Conservation (phyloP, 2,797 vertebrate species). For the Catamblyrhynchus diadema region DNA sequence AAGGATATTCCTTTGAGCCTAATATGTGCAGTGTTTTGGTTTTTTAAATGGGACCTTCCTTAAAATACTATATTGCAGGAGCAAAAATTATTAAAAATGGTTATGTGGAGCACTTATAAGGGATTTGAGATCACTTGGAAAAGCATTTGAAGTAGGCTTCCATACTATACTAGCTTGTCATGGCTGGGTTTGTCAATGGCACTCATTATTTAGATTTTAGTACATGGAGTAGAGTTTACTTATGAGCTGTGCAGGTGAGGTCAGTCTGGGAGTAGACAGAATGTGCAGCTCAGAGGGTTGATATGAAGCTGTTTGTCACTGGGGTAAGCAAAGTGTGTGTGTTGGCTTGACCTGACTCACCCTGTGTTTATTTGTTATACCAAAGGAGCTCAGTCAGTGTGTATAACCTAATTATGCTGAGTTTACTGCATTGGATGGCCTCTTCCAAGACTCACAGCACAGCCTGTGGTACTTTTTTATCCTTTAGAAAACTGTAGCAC, state of each 20-base stretch:
- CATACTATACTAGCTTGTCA: neutral
- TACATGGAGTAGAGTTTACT: neutral
- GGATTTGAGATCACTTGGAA: neutral
- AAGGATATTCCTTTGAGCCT: neutral
- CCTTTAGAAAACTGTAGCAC: neutral
- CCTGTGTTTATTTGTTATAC: neutral
- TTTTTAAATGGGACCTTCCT: neutral
- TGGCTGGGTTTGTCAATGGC: neutral
- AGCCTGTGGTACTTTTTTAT: neutral
- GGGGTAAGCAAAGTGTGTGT: neutral
- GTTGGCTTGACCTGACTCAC: neutral
- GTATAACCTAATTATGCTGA: neutral
- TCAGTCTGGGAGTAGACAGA: neutral
- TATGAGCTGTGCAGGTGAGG: neutral
- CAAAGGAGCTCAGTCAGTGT: neutral
- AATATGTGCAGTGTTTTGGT: too few relatives aligned
- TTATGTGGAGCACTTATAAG: neutral
- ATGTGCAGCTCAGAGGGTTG: neutral
- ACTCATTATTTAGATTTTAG: neutral
- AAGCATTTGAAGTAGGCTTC: neutral
- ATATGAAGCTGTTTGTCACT: neutral
- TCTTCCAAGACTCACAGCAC: neutral
- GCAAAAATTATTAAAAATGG: neutral
- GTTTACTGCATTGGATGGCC: neutral
- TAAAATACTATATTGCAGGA: neutral